These are phyloP conservation scores for Lemur catta DNA, from an alignment of 2,797 vertebrate species.

Conservation along the genomic window DNA sequence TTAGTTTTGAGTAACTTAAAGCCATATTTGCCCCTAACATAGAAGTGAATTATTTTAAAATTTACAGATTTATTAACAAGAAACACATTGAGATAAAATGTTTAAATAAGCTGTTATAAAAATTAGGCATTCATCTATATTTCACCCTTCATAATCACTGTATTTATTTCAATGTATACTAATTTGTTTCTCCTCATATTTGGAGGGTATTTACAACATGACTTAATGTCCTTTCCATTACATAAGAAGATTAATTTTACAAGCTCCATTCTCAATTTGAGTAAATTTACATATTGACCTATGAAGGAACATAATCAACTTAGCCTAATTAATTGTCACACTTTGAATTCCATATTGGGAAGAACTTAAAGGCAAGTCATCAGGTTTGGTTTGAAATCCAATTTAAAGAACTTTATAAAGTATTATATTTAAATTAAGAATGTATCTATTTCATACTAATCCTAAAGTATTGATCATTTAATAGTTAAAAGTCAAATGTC, in stretches of 20 bases:
- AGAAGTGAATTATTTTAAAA: slow-evolving; percentile 9
- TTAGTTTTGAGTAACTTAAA: slow-evolving; percentile 6
- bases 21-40: not conserved
- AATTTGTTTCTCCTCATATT: slow-evolving; percentile 76
- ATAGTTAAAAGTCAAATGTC: slow-evolving; percentile 70
- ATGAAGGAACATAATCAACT: slow-evolving; percentile 92
- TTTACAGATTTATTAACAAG: not conserved
- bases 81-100: slow-evolving; percentile 61
- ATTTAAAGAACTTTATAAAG: slow-evolving; percentile 84
- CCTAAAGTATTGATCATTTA: slow-evolving; percentile 70
- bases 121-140: slow-evolving; percentile 77
- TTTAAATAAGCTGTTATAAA: slow-evolving; percentile 75
- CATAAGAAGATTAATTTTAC: slow-evolving; percentile 89
- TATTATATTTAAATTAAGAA: slow-evolving; percentile 73
- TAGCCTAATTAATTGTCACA: slow-evolving; percentile 93
- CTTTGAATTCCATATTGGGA: slow-evolving; percentile 88
- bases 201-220: slow-evolving; percentile 82
- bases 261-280: slow-evolving; percentile 89
- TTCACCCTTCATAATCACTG: slow-evolving; percentile 79
- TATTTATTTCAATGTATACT: slow-evolving; percentile 79
- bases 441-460: slow-evolving; percentile 74
- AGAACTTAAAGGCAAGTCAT: slow-evolving; percentile 91
- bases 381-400: slow-evolving; percentile 85
- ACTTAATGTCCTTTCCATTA: slow-evolving; percentile 85
- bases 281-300: slow-evolving; percentile 88